Percentiles rank a stretch among this genome's conserved stretches.
Evolutionary conservation across 2,113 vertebrate genomes (phyloP).

Genomic region (Riparia riparia): DNA sequence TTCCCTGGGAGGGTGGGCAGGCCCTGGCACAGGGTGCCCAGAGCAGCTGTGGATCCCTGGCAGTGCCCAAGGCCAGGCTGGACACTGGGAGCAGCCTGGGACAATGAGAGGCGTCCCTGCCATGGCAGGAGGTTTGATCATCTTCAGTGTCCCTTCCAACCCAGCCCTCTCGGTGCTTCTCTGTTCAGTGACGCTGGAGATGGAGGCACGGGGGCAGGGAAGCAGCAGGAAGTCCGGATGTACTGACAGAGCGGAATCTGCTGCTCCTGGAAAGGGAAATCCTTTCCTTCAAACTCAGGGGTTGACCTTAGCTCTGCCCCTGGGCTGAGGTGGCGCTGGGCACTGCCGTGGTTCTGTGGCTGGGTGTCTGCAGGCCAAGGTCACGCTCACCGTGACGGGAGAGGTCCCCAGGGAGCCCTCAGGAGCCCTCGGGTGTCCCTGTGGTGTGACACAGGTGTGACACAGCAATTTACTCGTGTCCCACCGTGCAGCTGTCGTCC

Average conservation of each 20-base stretch:
- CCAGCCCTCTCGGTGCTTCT: background rate
- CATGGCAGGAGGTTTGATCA: background rate
- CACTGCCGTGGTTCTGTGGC: fast-evolving
- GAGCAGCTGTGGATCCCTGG: background rate
- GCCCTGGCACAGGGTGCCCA: background rate
- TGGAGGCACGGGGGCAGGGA: background rate
- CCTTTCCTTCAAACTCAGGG: fast-evolving
- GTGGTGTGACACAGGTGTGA: no score
- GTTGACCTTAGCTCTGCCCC: background rate
- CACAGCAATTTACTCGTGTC: no score
- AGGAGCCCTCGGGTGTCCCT: fast-evolving
- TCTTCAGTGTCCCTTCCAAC: background rate
- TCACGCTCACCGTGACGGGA: background rate
- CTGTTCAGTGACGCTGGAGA: background rate
- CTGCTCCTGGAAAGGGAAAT: background rate
- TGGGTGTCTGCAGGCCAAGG: background rate
- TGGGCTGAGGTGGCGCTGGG: background rate
- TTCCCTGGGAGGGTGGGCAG: fast-evolving
- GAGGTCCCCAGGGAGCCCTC: background rate
- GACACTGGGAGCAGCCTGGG: background rate
- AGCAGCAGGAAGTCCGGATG: background rate
- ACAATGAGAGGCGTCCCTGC: background rate
- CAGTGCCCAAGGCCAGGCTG: fast-evolving
- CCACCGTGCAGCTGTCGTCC: no score
- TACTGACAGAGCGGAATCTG: fast-evolving